phyloP scores from a whole-genome alignment of 2,797 vertebrate species.

The Ispidina lecontei region DNA sequence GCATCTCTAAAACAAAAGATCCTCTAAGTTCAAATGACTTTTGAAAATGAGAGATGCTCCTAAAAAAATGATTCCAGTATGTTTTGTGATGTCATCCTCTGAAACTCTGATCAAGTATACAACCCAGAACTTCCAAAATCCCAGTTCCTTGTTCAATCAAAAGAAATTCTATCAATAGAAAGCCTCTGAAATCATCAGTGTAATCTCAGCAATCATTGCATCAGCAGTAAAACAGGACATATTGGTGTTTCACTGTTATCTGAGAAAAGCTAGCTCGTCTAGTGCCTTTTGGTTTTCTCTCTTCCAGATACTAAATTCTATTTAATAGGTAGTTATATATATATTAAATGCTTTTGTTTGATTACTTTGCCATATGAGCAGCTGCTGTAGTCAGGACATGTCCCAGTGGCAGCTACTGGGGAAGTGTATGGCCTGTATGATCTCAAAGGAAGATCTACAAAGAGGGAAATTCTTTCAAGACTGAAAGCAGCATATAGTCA shows the following conservation, averaged over 20 bases:
- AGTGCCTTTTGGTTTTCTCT: not conserved
- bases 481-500: not conserved
- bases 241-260: not conserved
- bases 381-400: not conserved
- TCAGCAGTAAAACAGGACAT: not conserved
- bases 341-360: not conserved
- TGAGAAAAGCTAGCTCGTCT: not conserved
- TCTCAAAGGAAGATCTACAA: not conserved
- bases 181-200: not conserved
- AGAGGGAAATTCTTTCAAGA: not conserved
- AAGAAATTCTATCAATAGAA: not conserved
- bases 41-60: not conserved
- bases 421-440: not conserved
- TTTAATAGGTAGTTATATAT: not conserved
- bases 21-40: not conserved
- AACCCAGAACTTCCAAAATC: not conserved
- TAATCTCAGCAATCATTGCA: constrained; percentile 14
- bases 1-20: not conserved
- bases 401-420: not conserved
- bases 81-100: not conserved
- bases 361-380: not conserved
- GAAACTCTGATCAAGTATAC: not conserved
- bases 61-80: not conserved
- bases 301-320: constrained; percentile 21
- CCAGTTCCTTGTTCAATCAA: not conserved